These are phyloP conservation scores for Labrus mixtus DNA, from an alignment of 2,113 vertebrate genomes.

Conservation along the genomic window DNA sequence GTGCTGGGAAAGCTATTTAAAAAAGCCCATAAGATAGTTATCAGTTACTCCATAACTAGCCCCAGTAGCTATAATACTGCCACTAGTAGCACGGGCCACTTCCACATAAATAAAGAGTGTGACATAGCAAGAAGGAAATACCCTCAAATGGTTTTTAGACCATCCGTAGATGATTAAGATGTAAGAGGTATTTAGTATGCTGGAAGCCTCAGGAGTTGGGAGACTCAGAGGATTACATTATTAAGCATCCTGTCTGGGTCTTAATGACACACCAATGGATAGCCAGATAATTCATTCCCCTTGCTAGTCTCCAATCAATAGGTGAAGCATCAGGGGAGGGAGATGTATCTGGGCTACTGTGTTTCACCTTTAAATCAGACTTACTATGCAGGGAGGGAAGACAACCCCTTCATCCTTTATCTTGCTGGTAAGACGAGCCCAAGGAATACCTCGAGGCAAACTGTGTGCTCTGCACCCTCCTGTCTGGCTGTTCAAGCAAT, in stretches of 20 bases:
- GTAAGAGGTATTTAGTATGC: conserved; percentile 47
- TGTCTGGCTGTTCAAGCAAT: conserved; percentile 49
- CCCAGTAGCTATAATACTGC: neutral
- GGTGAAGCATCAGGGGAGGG: conserved; percentile 46
- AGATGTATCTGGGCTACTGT: conserved; percentile 47
- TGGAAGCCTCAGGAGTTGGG: conserved; percentile 38
- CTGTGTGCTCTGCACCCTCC: conserved; percentile 35
- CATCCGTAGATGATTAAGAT: neutral
- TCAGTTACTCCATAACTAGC: neutral
- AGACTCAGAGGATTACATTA: conserved; percentile 52
- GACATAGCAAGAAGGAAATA: conserved; percentile 16
- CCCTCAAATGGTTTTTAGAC: neutral
- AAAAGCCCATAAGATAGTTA: neutral
- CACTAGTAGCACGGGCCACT: neutral
- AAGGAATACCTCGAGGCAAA: conserved; percentile 65
- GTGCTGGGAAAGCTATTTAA: neutral
- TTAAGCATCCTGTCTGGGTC: conserved; percentile 52
- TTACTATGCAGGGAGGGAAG: conserved; percentile 67
- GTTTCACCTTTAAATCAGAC: conserved; percentile 69
- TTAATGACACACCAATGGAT: conserved; percentile 61
- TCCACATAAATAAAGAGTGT: neutral
- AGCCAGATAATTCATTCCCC: conserved; percentile 53
- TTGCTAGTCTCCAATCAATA: conserved; percentile 72
- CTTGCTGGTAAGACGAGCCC: conserved; percentile 65
- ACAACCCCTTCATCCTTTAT: conserved; percentile 69